phyloP scores from a whole-genome alignment of 2,113 vertebrate genomes.

The Paramisgurnus dabryanus region DNA sequence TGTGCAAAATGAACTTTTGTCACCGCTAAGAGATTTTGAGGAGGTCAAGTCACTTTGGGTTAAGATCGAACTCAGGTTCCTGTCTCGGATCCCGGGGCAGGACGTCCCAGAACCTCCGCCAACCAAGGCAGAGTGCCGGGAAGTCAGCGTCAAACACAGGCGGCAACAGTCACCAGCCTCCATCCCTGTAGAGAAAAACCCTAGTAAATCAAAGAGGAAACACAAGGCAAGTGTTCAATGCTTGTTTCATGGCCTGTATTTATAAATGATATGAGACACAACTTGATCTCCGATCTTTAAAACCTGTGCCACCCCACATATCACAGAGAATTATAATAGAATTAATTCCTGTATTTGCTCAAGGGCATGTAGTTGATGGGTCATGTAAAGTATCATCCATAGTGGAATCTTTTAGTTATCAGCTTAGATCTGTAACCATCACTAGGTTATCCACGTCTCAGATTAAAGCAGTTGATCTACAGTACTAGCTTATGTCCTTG shows the following conservation, averaged over 20 bases:
- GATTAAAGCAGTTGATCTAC: neutral
- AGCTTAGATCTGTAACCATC: neutral
- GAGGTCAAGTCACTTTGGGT: conserved; percentile 85
- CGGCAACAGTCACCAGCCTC: conserved; percentile 75
- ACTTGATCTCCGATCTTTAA: too few relatives aligned
- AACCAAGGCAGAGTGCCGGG: conserved; percentile 62
- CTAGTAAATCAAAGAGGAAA: conserved; percentile 90
- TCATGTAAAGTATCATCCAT: too few relatives aligned
- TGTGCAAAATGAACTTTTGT: conserved; percentile 80
- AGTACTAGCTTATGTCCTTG: too few relatives aligned
- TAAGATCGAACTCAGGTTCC: conserved; percentile 83
- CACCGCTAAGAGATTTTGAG: conserved; percentile 84
- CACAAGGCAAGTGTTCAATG: conserved; percentile 82
- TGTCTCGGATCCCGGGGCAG: conserved; percentile 80
- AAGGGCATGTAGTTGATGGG: too few relatives aligned
- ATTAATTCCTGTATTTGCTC: too few relatives aligned
- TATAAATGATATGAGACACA: neutral
- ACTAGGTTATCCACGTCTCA: neutral
- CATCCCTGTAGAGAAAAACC: conserved; percentile 76
- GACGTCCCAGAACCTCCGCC: conserved; percentile 55
- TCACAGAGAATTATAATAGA: neutral
- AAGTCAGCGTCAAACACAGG: conserved; percentile 61
- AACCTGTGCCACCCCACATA: too few relatives aligned
- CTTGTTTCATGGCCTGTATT: neutral
- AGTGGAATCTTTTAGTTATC: neutral